A percentile compares a stretch with the other conserved stretches of the same genome.
Evolutionary conservation across 1,140 invertebrate genomes (phyloP).

Genomic region (Drosophila sp.): DNA sequence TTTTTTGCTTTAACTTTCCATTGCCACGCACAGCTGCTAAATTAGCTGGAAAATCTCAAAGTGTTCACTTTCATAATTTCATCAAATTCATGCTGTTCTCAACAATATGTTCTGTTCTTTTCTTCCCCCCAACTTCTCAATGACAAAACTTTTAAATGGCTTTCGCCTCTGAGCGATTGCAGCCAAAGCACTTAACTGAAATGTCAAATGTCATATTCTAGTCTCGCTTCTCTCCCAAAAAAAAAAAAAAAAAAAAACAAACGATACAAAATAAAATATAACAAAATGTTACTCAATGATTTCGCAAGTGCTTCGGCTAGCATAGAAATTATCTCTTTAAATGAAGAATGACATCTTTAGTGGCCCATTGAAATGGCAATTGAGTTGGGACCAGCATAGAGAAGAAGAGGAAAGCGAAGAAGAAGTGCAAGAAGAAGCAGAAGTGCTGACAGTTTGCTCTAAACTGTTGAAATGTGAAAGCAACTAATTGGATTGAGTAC

Average conservation of each 20-base stretch:
- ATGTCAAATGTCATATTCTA: conserved; percentile 71
- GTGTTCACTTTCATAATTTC: conserved; percentile 53
- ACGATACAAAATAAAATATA: no score
- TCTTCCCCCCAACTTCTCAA: conserved; percentile 43
- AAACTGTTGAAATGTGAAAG: conserved; percentile 70
- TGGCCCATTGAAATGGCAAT: conserved; percentile 53
- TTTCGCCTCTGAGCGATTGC: conserved; percentile 71
- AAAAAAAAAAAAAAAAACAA: conserved; percentile 41
- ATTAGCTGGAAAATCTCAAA: conserved; percentile 64
- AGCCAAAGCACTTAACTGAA: conserved; percentile 65
- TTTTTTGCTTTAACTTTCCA: conserved; percentile 22
- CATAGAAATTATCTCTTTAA: conserved; percentile 68
- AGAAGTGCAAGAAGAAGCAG: neutral
- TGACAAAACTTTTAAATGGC: conserved; percentile 77
- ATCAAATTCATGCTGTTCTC: conserved; percentile 46
- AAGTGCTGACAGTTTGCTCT: conserved; percentile 65
- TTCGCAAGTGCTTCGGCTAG: conserved; percentile 33
- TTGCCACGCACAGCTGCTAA: conserved; percentile 46
- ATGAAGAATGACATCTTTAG: conserved; percentile 78
- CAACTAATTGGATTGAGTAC: conserved; percentile 49
- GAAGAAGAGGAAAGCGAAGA: neutral
- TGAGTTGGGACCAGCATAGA: conserved; percentile 18
- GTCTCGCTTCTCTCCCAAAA: conserved; percentile 28
- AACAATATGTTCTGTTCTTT: neutral
- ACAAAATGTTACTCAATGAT: conserved; percentile 35